Evolutionary conservation across 2,797 vertebrate species (phyloP).

Genomic region (Tympanoctomys barrerae): DNA sequence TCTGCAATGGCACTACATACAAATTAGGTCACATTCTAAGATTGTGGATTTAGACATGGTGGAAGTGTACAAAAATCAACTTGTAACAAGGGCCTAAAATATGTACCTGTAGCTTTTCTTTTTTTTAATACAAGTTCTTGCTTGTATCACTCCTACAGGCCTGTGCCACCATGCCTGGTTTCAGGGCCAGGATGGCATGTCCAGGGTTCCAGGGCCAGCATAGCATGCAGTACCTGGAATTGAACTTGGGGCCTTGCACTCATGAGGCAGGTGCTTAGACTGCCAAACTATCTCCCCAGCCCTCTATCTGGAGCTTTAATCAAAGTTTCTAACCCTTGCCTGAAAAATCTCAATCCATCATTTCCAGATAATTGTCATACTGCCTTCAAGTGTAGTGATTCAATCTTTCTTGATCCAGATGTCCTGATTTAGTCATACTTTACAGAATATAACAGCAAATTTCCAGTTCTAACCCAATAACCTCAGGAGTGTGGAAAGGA

Average conservation of each 20-base stretch:
- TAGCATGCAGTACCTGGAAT: too few relatives aligned
- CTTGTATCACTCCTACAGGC: too few relatives aligned
- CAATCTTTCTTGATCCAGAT: not conserved
- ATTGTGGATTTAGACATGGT: not conserved
- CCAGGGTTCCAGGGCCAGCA: too few relatives aligned
- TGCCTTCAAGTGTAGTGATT: not conserved
- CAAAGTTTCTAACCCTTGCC: not conserved
- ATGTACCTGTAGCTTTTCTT: not conserved
- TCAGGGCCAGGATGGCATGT: too few relatives aligned
- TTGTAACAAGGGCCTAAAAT: not conserved
- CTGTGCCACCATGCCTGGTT: too few relatives aligned
- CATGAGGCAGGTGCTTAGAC: too few relatives aligned
- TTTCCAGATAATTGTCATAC: not conserved
- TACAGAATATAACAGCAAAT: not conserved
- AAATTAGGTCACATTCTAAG: constrained; percentile 10
- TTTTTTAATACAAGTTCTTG: too few relatives aligned
- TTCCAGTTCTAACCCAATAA: not conserved
- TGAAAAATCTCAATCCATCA: not conserved
- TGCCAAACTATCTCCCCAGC: too few relatives aligned
- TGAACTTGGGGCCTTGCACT: too few relatives aligned
- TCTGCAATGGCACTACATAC: not conserved
- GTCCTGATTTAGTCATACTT: not conserved
- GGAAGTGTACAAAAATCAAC: not conserved
- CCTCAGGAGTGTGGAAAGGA: not conserved
- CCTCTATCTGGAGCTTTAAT: not conserved